Evolutionary conservation across 1,140 invertebrate species (phyloP).

Genomic region (Pygmarrhopalites habei): DNA sequence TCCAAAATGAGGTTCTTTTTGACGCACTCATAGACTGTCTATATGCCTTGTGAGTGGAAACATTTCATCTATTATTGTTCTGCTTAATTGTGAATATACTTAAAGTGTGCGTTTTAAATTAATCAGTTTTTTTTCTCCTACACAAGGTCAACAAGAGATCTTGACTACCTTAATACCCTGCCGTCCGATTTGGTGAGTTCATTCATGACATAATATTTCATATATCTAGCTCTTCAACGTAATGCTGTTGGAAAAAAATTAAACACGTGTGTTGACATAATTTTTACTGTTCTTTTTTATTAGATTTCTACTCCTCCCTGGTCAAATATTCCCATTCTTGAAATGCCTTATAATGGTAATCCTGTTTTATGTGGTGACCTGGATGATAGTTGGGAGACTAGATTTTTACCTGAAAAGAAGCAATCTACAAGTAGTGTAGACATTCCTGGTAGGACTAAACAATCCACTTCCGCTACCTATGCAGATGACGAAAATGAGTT

Average conservation of each 20-base stretch:
- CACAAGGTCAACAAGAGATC: conserved; percentile 31
- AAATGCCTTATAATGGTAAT: conserved; percentile 18
- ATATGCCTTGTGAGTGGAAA: conserved; percentile 21
- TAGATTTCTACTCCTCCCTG: neutral
- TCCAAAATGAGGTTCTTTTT: conserved; percentile 29
- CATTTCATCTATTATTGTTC: no score
- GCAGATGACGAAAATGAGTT: conserved; percentile 1
- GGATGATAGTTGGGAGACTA: neutral
- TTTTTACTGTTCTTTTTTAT: neutral
- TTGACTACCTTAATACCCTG: conserved; percentile 7
- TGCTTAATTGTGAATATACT: no score
- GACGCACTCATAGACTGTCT: conserved; percentile 27
- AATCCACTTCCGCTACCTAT: neutral
- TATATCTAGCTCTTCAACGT: neutral
- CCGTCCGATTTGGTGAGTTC: conserved; percentile 9
- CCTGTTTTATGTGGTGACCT: neutral
- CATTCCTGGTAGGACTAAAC: neutral
- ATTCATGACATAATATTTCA: neutral
- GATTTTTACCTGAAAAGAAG: neutral
- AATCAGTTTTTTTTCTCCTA: no score
- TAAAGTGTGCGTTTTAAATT: no score
- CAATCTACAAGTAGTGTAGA: neutral
- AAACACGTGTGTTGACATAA: neutral
- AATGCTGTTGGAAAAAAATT: neutral
- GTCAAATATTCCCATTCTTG: conserved; percentile 2